phyloP scores from a whole-genome alignment of 2,888 invertebrate genomes.

The Glyphotaelius pellucidus region DNA sequence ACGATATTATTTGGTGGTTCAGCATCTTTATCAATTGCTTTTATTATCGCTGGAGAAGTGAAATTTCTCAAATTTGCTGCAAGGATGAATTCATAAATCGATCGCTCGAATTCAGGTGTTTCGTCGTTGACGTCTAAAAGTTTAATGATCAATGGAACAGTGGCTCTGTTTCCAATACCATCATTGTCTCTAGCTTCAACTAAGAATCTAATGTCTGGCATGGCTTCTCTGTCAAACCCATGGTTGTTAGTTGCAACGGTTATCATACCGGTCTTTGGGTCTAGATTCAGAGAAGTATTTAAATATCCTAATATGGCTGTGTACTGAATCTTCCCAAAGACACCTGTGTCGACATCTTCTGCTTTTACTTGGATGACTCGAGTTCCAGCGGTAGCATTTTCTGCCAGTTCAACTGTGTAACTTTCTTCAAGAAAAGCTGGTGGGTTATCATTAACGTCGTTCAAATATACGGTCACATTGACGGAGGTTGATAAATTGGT shows the following conservation, averaged over 20 bases:
- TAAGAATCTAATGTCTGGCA: constrained; percentile 86
- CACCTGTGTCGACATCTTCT: constrained; percentile 87
- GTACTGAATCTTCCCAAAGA: constrained; percentile 87
- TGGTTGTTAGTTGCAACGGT: constrained; percentile 86
- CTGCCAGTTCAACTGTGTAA: constrained; percentile 87
- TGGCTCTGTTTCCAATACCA: constrained; percentile 86
- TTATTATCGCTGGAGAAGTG: constrained; percentile 86
- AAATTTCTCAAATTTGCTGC: constrained; percentile 85
- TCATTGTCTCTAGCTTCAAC: constrained; percentile 94
- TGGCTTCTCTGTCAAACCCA: constrained; percentile 89
- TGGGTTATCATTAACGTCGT: constrained; percentile 92
- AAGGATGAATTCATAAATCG: constrained; percentile 88
- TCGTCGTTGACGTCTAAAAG: constrained; percentile 91
- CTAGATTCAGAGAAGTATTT: constrained; percentile 87
- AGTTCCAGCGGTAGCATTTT: constrained; percentile 87
- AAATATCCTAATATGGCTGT: constrained; percentile 87
- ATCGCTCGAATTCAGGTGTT: constrained; percentile 88
- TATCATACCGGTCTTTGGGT: constrained; percentile 87
- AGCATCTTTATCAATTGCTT: constrained; percentile 90
- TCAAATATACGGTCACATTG: constrained; percentile 87
- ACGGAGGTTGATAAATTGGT: constrained; percentile 86
- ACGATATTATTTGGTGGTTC: constrained; percentile 91
- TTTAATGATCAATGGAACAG: constrained; percentile 85
- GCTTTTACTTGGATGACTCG: constrained; percentile 87
- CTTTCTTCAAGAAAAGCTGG: constrained; percentile 86